Conservation (phyloP, 2,888 invertebrate species). For the Amphipoea lucens region DNA sequence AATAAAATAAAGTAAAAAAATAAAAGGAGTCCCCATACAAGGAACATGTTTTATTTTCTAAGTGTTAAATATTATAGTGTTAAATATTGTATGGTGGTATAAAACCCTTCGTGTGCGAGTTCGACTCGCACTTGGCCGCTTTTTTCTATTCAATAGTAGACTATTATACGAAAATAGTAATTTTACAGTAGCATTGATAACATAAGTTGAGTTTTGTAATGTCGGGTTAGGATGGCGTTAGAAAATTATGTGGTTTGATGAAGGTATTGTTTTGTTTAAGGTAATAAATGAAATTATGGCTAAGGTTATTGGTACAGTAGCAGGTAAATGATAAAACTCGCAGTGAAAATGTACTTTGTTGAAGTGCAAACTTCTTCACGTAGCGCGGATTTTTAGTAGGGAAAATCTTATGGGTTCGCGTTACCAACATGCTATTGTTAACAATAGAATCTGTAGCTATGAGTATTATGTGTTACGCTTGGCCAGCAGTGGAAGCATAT, state of each 20-base stretch:
- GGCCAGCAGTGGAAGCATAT: too few species aligned
- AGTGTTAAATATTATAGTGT: too few species aligned
- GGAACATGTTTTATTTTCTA: too few species aligned
- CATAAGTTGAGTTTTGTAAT: constrained; percentile 52
- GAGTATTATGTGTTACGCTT: too few species aligned
- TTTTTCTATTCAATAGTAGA: constrained; percentile 56
- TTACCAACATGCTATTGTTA: too few species aligned
- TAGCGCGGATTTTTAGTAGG: too few species aligned
- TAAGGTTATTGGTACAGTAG: neutral
- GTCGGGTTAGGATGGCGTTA: constrained; percentile 26
- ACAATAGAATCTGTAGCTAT: too few species aligned
- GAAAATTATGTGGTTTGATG: constrained; percentile 41
- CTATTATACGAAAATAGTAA: constrained; percentile 62
- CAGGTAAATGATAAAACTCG: neutral
- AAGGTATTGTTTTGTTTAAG: constrained; percentile 22
- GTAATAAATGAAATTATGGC: constrained; percentile 4
- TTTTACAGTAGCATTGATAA: constrained; percentile 69
- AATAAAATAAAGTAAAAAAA: too few species aligned
- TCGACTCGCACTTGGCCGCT: neutral
- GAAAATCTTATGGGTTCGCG: too few species aligned
- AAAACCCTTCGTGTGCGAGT: neutral
- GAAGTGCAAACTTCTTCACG: too few species aligned
- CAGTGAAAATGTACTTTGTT: too few species aligned
- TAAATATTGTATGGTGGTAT: neutral
- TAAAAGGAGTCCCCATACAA: too few species aligned